Conservation (phyloP, 2,888 invertebrate genomes). For the Thera britannica region DNA sequence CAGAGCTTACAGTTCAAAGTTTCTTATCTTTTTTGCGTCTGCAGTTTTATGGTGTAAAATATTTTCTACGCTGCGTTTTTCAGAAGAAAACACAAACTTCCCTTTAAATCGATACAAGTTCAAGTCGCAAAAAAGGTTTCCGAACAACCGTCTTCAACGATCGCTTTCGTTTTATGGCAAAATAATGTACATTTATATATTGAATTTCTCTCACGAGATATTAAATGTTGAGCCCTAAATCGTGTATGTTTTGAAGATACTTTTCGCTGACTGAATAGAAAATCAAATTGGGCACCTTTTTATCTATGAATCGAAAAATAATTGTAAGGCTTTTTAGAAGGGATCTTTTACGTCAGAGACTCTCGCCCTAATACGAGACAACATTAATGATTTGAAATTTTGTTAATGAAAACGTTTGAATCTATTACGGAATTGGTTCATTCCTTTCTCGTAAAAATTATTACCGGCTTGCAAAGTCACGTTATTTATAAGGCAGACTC, state of each 20-base stretch:
- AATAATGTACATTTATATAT: conserved; percentile 32
- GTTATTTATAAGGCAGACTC: conserved; percentile 32
- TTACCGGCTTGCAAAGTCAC: conserved; percentile 23
- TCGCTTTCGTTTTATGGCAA: conserved; percentile 30
- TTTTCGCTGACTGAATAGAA: conserved; percentile 9
- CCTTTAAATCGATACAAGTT: conserved; percentile 30
- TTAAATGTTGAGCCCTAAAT: conserved; percentile 17
- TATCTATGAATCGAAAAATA: conserved; percentile 10
- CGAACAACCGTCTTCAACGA: conserved; percentile 17
- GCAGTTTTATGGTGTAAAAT: neutral
- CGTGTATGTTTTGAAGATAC: conserved; percentile 4
- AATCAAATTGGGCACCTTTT: conserved; percentile 13
- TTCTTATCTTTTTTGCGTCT: neutral
- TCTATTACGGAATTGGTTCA: conserved; percentile 7
- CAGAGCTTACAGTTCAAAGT: neutral
- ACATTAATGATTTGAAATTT: neutral
- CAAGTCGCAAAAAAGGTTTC: conserved; percentile 25
- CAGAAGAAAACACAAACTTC: conserved; percentile 10
- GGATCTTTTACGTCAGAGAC: neutral
- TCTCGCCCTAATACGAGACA: neutral
- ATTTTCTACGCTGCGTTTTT: neutral
- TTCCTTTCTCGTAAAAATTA: conserved; percentile 28
- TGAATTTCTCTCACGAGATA: conserved; percentile 23
- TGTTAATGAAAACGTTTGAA: conserved; percentile 9
- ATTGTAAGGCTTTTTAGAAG: neutral